phyloP scores from a whole-genome alignment of 92 coral and sea anemone species.

The Umimayanthus kanabou region DNA sequence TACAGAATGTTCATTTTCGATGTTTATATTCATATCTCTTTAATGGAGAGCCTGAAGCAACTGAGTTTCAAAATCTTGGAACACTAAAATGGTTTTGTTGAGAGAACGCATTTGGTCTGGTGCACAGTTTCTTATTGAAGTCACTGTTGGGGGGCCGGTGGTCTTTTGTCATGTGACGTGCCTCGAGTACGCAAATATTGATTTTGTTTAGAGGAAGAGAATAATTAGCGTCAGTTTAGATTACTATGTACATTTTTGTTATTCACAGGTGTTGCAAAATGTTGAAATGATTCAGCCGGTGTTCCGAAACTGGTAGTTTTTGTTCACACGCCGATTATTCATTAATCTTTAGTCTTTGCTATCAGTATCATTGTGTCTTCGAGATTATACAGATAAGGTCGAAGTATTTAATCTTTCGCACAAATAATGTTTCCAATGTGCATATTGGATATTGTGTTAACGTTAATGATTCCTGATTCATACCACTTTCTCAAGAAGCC shows the following conservation, averaged over 20 bases:
- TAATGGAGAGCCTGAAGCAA: conserved; percentile 9
- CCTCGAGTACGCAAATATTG: not conserved
- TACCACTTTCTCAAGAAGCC: not conserved
- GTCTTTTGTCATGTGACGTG: not conserved
- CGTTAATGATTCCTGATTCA: not conserved
- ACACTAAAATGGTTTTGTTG: not conserved
- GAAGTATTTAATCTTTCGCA: not conserved
- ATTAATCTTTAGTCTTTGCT: too few species aligned
- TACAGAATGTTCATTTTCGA: not conserved
- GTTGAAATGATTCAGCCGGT: not conserved
- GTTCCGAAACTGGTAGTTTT: not conserved
- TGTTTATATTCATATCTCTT: not conserved
- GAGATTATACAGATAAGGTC: not conserved
- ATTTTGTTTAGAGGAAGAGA: not conserved
- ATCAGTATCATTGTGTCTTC: not conserved
- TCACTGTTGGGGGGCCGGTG: conserved; percentile 1
- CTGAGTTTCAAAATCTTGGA: not conserved
- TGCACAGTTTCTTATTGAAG: not conserved
- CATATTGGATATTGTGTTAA: not conserved
- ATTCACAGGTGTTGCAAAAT: not conserved
- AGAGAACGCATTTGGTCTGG: not conserved
- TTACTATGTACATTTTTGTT: not conserved
- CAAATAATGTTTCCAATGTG: not conserved
- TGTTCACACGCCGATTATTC: too few species aligned
- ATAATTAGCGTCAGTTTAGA: not conserved